Conservation (phyloP, 2,113 vertebrate species). For the Oreochromis niloticus region DNA sequence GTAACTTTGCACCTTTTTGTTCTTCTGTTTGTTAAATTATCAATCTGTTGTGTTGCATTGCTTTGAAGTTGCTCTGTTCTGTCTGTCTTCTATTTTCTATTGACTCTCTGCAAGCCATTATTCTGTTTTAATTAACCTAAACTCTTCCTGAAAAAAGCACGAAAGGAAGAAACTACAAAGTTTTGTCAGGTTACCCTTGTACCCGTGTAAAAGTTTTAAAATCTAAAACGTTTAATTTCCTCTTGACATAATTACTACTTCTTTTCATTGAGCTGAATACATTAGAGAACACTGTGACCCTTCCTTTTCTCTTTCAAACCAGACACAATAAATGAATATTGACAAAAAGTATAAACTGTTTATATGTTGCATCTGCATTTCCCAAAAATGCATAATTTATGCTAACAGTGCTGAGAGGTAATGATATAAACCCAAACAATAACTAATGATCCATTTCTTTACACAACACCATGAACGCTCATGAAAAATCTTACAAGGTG, state of each 20-base stretch:
- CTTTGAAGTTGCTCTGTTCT: background rate
- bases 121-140: background rate
- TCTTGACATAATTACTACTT: background rate
- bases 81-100: background rate
- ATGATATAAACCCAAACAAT: background rate
- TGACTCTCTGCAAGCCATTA: background rate
- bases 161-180: background rate
- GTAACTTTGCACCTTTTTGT: background rate
- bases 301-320: background rate
- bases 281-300: background rate
- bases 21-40: background rate
- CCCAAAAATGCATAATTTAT: background rate
- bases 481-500: background rate
- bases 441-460: slow-evolving; percentile 5
- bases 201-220: background rate
- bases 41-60: background rate
- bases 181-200: background rate
- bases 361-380: background rate
- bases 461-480: background rate
- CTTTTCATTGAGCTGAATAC: background rate
- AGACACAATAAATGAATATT: background rate
- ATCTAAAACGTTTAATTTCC: background rate
- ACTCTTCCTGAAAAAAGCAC: background rate
- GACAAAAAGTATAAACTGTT: background rate
- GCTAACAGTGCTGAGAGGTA: background rate